Evolutionary conservation across 1,140 invertebrate genomes (phyloP), one percentile per base, ranked within the genome.

Genomic region (Planococcus citri): DNA sequence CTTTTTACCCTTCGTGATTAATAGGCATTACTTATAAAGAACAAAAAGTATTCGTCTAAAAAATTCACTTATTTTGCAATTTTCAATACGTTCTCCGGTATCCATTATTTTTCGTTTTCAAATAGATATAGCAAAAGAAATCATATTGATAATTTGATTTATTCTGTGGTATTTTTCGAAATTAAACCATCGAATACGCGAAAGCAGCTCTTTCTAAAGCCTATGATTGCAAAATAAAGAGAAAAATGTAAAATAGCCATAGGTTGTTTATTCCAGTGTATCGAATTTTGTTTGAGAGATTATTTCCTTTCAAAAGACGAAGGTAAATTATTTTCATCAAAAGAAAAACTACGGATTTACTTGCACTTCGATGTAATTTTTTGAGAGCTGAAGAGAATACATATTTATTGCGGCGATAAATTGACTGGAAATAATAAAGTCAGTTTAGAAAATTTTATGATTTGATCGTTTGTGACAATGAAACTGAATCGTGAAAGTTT

Each of bases 1-100:
- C 25, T 64, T 64, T 64, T 9, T 21, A 20, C 60, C 25, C 25
- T 64, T 64, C 60, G 9, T 64, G 60, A 64, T 64, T 64, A 64
- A 64, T 64, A 64, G 60, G 60, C 17, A 20, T 22, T 4, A 8
- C 17, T 20, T 20, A 58, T 58, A 58, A n/a, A 58, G 21, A 58
- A 58, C 17, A 58, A 58, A 58, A n/a, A 58, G 21, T 58, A 58
- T 58, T 58, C 17, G 6, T 22, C 17, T n/a, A 58, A 58, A 58
- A 41, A 58, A 58, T 20, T 58, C 51, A n/a, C 51, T 58, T 58
- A 58, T 58, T 58, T 58, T 4, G 21, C 51, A 22, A n/a, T 58
- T 58, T 17, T 33, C 29, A 33, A 33, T 33, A 33, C 29, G 29
- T 33, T 33, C 12, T 33, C 29, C n/a, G n/a, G n/a, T n/a, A n/a